Percentiles rank a stretch among this genome's conserved stretches.
Evolutionary conservation across 2,113 vertebrate species (phyloP).

Genomic region (Odocoileus hemionus): DNA sequence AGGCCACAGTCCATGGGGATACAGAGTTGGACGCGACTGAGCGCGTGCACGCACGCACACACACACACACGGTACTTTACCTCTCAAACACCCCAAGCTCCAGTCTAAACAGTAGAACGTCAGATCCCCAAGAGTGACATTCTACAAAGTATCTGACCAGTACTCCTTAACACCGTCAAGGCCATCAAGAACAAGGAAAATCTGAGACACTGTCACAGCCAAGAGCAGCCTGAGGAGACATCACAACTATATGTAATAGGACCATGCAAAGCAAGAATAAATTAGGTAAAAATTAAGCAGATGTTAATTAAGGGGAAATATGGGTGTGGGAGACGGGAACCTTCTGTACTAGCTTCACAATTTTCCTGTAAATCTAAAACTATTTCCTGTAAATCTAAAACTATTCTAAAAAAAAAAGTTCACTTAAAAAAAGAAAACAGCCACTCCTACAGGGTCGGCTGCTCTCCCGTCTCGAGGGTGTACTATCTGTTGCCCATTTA

Average conservation of each 20-base stretch:
- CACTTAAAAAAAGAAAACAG: not conserved
- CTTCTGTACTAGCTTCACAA: not conserved
- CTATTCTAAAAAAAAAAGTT: not conserved
- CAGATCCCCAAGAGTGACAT: not conserved
- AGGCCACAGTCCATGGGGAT: not conserved
- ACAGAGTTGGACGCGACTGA: not conserved
- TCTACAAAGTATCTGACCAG: not conserved
- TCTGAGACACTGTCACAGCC: not conserved
- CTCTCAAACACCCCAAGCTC: not conserved
- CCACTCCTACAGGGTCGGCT: not conserved
- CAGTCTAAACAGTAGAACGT: not conserved
- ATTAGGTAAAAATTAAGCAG: not conserved
- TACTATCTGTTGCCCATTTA: not conserved
- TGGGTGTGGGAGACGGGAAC: not conserved
- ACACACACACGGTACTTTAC: not conserved
- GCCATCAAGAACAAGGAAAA: not conserved
- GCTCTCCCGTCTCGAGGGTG: not conserved
- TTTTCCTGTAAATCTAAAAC: not conserved
- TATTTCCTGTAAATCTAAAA: not conserved
- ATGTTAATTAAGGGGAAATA: not conserved
- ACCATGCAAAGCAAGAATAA: not conserved
- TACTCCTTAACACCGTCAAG: not conserved
- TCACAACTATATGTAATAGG: not conserved
- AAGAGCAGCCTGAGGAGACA: not conserved
- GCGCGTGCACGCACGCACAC: fast-evolving